Percentiles rank a stretch among this genome's conserved stretches.
Conservation (phyloP, 2,888 invertebrate species). For the Drepanosiphum platanoidis region DNA sequence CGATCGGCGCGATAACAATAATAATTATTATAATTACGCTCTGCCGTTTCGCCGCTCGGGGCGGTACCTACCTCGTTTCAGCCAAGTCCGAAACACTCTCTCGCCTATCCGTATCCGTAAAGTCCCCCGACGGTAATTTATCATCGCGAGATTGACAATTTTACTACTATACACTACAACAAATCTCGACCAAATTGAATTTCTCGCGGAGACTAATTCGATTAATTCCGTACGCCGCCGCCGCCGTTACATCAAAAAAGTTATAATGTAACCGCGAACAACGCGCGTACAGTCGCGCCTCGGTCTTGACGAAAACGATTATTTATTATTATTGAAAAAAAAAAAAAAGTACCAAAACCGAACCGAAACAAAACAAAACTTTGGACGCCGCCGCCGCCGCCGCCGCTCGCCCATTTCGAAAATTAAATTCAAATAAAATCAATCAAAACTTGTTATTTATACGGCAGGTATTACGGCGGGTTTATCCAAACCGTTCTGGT, state of each 20-base stretch:
- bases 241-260: too few species aligned
- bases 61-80: background rate
- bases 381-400: too few species aligned
- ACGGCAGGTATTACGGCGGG: too few species aligned
- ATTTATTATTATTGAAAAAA: too few species aligned
- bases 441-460: too few species aligned
- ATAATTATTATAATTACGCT: conserved; percentile 1
- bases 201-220: background rate
- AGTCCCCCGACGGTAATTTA: background rate
- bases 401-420: too few species aligned
- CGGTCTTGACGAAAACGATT: too few species aligned
- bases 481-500: too few species aligned
- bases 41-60: background rate
- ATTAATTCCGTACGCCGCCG: background rate
- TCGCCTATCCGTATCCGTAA: background rate
- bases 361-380: too few species aligned
- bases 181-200: conserved; percentile 17
- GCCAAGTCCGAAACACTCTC: background rate
- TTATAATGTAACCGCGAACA: background rate
- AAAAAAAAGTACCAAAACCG: too few species aligned
- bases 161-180: background rate
- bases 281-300: too few species aligned
- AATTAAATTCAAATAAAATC: too few species aligned
- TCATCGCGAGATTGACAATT: conserved; percentile 33
- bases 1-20: background rate